Percentiles rank a stretch among this genome's conserved stretches.
These are phyloP conservation scores for Hololepta plana DNA, from an alignment of 2,888 invertebrate genomes.

Conservation along the genomic window DNA sequence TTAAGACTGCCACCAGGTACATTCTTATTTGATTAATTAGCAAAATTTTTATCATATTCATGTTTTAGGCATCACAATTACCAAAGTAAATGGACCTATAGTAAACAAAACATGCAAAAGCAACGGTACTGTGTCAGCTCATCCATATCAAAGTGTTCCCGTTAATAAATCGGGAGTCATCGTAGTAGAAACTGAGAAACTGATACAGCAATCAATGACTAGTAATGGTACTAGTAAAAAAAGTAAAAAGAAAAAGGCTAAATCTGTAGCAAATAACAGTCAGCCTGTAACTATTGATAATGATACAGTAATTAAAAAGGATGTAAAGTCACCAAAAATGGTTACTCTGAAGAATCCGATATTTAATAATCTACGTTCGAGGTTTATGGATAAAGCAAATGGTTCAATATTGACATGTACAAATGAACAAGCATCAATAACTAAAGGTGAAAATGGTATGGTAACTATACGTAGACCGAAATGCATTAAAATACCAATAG, in stretches of 20 bases:
- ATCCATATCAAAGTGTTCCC: slow-evolving; percentile 16
- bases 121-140: slow-evolving; percentile 5
- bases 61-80: slow-evolving; percentile 25
- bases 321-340: slow-evolving; percentile 32
- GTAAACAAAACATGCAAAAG: slow-evolving; percentile 18
- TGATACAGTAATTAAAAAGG: slow-evolving; percentile 10
- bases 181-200: slow-evolving; percentile 39
- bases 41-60: slow-evolving; percentile 2
- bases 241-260: slow-evolving; percentile 37
- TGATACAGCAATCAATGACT: slow-evolving; percentile 25
- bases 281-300: neutral
- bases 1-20: slow-evolving; percentile 22
- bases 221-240: slow-evolving; percentile 24
- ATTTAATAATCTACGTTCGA: slow-evolving; percentile 37
- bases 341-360: slow-evolving; percentile 65
- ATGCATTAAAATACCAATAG: slow-evolving; percentile 13
- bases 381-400: slow-evolving; percentile 18
- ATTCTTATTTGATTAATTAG: slow-evolving; percentile 2
- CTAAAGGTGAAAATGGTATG: slow-evolving; percentile 60
- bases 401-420: neutral
- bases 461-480: slow-evolving; percentile 63
- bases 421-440: slow-evolving; percentile 35
- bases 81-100: slow-evolving; percentile 29
- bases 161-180: slow-evolving; percentile 35
- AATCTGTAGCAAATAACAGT: slow-evolving; percentile 22